A percentile compares a stretch with the other conserved stretches of the same genome.
Evolutionary conservation across 2,797 vertebrate species (phyloP).

Genomic region (Discoglossus pictus): DNA sequence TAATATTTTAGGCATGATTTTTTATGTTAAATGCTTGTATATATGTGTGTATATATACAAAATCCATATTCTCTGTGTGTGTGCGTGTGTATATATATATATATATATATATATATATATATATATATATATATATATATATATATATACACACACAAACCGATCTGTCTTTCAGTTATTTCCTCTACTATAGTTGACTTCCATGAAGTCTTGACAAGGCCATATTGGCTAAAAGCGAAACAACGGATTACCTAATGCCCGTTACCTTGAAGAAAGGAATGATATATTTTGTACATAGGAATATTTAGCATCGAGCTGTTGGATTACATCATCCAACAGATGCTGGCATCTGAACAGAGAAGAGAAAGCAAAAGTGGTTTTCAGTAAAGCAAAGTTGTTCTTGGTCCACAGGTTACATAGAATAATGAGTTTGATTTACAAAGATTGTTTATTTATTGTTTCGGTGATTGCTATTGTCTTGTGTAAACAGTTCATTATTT

Average conservation of each 20-base stretch:
- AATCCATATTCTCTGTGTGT: background rate
- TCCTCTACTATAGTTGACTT: slow-evolving; percentile 76
- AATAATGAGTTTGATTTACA: slow-evolving; percentile 59
- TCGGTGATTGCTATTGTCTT: slow-evolving; percentile 61
- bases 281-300: slow-evolving; percentile 55
- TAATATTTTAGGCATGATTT: slow-evolving; percentile 69
- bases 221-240: slow-evolving; percentile 76
- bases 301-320: slow-evolving; percentile 59
- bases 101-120: slow-evolving; percentile 67
- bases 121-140: slow-evolving; percentile 77
- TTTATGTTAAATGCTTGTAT: slow-evolving; percentile 58
- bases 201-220: slow-evolving; percentile 76
- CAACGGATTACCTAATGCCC: slow-evolving; percentile 65
- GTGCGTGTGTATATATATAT: slow-evolving; percentile 75
- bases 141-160: slow-evolving; percentile 59
- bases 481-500: slow-evolving; percentile 69
- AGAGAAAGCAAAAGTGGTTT: slow-evolving; percentile 60
- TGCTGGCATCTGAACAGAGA: slow-evolving; percentile 62
- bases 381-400: slow-evolving; percentile 64
- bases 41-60: slow-evolving; percentile 39
- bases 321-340: slow-evolving; percentile 59
- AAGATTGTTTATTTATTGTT: slow-evolving; percentile 61
- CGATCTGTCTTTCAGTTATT: slow-evolving; percentile 84
- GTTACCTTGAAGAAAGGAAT: slow-evolving; percentile 60
- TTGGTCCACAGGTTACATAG: slow-evolving; percentile 68